A percentile compares a stretch with the other conserved stretches of the same genome.
Evolutionary conservation across 2,888 invertebrate genomes (phyloP).

Genomic region (Antheraea yamamai): DNA sequence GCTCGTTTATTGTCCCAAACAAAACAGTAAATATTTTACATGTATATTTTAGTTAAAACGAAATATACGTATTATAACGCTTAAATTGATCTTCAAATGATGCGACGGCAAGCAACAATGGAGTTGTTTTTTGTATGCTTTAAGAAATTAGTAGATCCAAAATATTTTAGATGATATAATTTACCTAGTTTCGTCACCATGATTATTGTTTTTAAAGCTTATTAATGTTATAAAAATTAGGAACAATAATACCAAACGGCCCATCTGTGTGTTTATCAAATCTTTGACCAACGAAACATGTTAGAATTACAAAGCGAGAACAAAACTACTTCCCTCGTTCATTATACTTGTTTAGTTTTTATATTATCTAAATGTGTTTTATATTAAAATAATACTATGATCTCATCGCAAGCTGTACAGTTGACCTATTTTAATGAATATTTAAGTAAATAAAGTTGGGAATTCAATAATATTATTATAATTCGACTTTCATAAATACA

Average conservation of each 20-base stretch:
- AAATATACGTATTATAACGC: not conserved
- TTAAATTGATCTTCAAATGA: not conserved
- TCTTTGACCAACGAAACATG: not conserved
- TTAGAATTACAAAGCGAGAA: not conserved
- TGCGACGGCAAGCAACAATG: not conserved
- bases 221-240: too few species aligned
- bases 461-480: not conserved
- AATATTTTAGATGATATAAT: too few species aligned
- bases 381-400: not conserved
- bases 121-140: not conserved
- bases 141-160: too few species aligned
- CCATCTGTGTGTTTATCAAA: not conserved
- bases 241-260: too few species aligned
- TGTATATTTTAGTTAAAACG: not conserved
- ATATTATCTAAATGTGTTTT: slow-evolving; percentile 2
- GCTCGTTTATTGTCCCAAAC: not conserved
- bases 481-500: not conserved
- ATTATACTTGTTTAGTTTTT: not conserved
- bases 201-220: too few species aligned
- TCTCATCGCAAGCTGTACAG: slow-evolving; percentile 3
- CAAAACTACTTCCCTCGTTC: not conserved
- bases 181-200: too few species aligned
- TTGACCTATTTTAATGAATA: slow-evolving; percentile 1
- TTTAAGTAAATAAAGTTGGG: not conserved
- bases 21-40: not conserved